These are phyloP conservation scores for Penelope pileata DNA, from an alignment of 2,113 vertebrate genomes.

Conservation along the genomic window DNA sequence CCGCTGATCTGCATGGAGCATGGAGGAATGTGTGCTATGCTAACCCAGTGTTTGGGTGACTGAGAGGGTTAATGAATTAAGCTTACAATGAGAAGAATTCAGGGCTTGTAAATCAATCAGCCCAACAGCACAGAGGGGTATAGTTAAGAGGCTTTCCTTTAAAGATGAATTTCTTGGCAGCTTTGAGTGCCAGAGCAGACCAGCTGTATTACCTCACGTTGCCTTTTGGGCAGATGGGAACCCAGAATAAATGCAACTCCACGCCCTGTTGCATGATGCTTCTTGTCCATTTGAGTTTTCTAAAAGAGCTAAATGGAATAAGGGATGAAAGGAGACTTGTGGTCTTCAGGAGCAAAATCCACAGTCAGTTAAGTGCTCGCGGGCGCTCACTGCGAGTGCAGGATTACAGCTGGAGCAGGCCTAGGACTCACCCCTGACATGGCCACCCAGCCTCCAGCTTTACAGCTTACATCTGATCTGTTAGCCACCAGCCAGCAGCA, in stretches of 20 bases:
- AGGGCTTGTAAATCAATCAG: conserved; percentile 65
- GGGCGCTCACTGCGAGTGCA: not conserved
- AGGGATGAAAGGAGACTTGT: not conserved
- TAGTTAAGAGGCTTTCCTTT: conserved; percentile 66
- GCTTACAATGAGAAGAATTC: conserved; percentile 65
- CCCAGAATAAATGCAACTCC: conserved; percentile 56
- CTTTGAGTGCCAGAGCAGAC: conserved; percentile 49
- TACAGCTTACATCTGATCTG: not conserved
- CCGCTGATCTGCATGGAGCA: not conserved
- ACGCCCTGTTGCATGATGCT: conserved; percentile 51
- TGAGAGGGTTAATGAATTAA: conserved; percentile 70
- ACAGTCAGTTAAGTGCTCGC: not conserved
- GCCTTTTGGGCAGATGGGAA: conserved; percentile 66
- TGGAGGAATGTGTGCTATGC: conserved; percentile 53
- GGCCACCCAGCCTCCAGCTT: conserved; percentile 4
- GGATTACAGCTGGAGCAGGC: not conserved
- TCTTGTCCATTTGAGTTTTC: conserved; percentile 48
- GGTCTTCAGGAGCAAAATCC: not conserved
- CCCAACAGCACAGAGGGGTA: conserved; percentile 43
- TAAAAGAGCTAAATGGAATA: not conserved
- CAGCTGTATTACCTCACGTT: conserved; percentile 69
- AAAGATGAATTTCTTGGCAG: conserved; percentile 70
- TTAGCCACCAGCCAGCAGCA: not conserved
- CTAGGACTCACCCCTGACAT: conserved; percentile 1
- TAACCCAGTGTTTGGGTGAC: conserved; percentile 43